These are phyloP conservation scores for Ericerus pela DNA, from an alignment of 1,140 invertebrate species.

Conservation along the genomic window DNA sequence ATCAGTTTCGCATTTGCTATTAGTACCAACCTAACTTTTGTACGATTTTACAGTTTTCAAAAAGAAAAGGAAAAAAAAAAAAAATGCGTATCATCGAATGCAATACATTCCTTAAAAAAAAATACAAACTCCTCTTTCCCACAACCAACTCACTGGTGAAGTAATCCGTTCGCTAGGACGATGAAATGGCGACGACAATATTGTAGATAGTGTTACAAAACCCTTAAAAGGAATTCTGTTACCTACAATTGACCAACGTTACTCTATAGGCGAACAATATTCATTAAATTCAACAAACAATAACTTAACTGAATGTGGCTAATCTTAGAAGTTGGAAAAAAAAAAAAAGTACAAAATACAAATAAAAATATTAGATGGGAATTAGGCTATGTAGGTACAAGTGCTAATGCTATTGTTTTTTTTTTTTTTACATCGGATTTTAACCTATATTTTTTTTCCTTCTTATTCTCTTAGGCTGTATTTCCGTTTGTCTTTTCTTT, in stretches of 20 bases:
- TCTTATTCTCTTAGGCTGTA: neutral
- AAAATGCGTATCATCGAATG: no score
- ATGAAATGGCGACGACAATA: constrained; percentile 4
- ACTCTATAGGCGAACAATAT: neutral
- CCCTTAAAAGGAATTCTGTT: constrained; percentile 2
- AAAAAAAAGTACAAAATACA: neutral
- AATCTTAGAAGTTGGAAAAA: neutral
- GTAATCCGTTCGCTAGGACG: constrained; percentile 2
- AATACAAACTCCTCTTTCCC: constrained; percentile 4
- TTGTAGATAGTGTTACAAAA: constrained; percentile 6
- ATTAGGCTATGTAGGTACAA: constrained; percentile 5
- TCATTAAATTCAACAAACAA: constrained; percentile 6
- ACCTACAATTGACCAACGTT: constrained; percentile 2
- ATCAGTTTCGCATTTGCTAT: no score
- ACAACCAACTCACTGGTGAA: constrained; percentile 2
- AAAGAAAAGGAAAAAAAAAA: no score
- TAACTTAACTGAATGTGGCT: constrained; percentile 2
- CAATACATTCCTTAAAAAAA: no score
- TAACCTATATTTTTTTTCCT: constrained; percentile 4
- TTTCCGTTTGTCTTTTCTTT: no score
- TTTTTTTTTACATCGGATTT: no score
- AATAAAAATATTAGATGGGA: neutral
- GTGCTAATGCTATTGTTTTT: neutral
- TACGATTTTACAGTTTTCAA: no score
- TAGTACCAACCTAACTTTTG: no score